A percentile compares a stretch with the other conserved stretches of the same genome.
These are phyloP conservation scores for Mobula hypostoma DNA, from an alignment of 2,113 vertebrate genomes.

Conservation along the genomic window DNA sequence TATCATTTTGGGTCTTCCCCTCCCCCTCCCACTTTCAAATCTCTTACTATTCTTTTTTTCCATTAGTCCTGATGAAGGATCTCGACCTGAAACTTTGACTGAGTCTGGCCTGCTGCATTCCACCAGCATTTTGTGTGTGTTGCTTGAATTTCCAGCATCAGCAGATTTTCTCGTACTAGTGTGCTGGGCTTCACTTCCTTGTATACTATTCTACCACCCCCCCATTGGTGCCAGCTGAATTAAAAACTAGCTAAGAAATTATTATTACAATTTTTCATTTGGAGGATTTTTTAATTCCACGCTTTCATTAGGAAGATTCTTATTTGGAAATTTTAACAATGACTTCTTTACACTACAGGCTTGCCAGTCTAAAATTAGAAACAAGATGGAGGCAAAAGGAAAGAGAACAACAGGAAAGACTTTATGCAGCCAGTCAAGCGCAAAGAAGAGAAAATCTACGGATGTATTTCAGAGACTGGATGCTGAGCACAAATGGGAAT, in stretches of 20 bases:
- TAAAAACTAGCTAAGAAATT: no score
- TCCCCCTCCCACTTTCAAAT: no score
- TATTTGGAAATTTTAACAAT: background rate
- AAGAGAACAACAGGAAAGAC: slow-evolving; percentile 43
- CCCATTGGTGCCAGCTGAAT: background rate
- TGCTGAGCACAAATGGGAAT: slow-evolving; percentile 44
- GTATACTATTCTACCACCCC: no score
- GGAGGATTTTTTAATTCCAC: background rate
- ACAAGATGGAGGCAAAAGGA: slow-evolving; percentile 45
- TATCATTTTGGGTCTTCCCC: no score
- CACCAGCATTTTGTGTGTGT: no score
- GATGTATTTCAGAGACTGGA: slow-evolving; percentile 55
- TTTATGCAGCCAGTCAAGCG: slow-evolving; percentile 45
- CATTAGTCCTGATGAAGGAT: no score
- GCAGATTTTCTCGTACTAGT: background rate
- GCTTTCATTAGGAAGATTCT: background rate
- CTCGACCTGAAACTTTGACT: no score
- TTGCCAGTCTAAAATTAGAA: slow-evolving; percentile 52
- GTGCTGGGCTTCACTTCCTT: no score
- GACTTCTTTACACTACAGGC: slow-evolving; percentile 44
- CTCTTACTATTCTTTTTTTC: no score
- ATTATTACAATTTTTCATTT: background rate
- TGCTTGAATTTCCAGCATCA: no score
- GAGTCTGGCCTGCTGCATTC: no score
- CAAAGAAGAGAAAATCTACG: slow-evolving; percentile 48